Evolutionary conservation across 1,140 invertebrate genomes (phyloP), one percentile per base, ranked within the genome.

Genomic region (Zaprionus gabonicus): DNA sequence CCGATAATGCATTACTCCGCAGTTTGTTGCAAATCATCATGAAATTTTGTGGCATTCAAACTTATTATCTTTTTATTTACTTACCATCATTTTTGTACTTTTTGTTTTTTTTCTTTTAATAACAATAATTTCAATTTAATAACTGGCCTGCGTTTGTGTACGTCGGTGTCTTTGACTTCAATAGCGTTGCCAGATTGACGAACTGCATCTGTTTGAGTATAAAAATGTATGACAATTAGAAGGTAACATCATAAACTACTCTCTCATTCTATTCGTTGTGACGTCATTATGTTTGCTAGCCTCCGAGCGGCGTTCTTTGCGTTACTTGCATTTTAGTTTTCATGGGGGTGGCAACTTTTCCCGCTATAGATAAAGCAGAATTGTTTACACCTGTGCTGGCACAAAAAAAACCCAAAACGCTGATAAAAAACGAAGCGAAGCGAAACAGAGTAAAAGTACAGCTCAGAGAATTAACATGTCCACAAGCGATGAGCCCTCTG

Each of bases 401-500:
- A 67, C 15, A 34, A 49, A 38, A 38, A 41, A 49, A 51, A 38
- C n/a, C 23, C 20, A n/a, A 17, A 46, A 27, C 62, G 31, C 41
- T n/a, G 25, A 49, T 44, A 63, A 56, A 63, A 51, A 51, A 13
- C 9, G 46, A 51, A 51, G 4, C 17, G 46, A 63, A 51, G 17
- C 25, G 15, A 51, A 63, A 63, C 27, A 53, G 31, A 46, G 15
- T 13, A 17, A 53, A 4, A 12, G 10, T 28, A 17, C 1, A 73
- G 15, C 17, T 58, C 6, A 55, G 7, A 5, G 13, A 68, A 62
- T 17, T 59, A 88, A 71, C 57, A 88, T 88, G 84, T 90, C 85
- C 23, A 60, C 60, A 46, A 72, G 41, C 49, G 81, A 88, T 65
- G 85, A 71, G 53, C 75, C 84, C 49, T 69, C 78, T n/a, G 78